Base-by-base conservation (phyloP, 53 echinoderm and acorn worm species). In the Patiria pectinifera region DNA sequence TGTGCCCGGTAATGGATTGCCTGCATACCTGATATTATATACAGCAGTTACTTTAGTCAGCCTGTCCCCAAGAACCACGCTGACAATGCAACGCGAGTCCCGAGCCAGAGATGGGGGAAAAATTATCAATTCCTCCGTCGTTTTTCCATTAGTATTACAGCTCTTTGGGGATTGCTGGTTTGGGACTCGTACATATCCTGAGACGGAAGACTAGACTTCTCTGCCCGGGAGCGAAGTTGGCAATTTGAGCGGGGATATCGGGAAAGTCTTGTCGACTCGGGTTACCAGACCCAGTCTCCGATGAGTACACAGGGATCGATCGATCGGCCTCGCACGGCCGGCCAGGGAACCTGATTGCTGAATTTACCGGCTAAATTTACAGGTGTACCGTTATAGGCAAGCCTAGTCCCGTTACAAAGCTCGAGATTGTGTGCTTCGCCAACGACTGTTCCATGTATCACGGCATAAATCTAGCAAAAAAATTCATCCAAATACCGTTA, bases 311-410 rank as follows among this genome's bases (percentile, higher is more conserved):
- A 44, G 63, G 90, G 48, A 90, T 62, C 62, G 84, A 90, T 90
- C 80, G 90, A 80, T 81, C 69, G 46, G 77, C 69, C 78, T 80
- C 90, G 80, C 90, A 59, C 63, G 90, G 80, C 69, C 69, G 66
- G 80, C 69, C 49, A 44, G 90, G 47, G 62, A 84, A 90, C 76
- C 90, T 90, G 90, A 90, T 90, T 80, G 90, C 90, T 63, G 90
- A 90, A 90, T 90, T 87, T 90, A 90, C 63, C 69, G 90, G 90
- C 81, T 80, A 81, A 63, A 90, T 81, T 90, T 81, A 90, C 90
- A 81, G 90, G 90, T 90, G 80, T 80, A 90, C 90, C 90, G 69
- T 89, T 69, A 87, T 75, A 76, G 11, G 59, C 12, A 44, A 85
- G 45, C 45, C 45, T 66, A 45, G 85, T 85, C 70, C 14, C 48